phyloP scores from a whole-genome alignment of 37 sponge, comb jelly and placozoan species.

The Ianthella basta region DNA sequence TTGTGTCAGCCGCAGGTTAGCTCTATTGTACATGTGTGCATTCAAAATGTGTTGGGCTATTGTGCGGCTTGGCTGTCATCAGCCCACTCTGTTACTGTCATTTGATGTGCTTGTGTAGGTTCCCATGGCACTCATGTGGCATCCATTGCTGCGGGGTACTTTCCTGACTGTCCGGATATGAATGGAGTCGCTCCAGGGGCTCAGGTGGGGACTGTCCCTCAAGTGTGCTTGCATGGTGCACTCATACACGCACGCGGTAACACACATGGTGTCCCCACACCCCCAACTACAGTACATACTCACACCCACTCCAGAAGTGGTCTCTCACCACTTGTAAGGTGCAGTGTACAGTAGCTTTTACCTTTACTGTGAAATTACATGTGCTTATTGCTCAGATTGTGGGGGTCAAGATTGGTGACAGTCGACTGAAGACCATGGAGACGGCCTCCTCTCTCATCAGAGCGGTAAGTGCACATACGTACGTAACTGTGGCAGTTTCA shows the following conservation, averaged over 20 bases:
- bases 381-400: slow-evolving; percentile 39
- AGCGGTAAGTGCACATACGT: slow-evolving; percentile 68
- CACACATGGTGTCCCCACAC: too few species aligned
- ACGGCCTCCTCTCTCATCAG: slow-evolving; percentile 81
- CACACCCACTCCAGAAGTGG: too few species aligned
- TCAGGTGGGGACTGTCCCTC: slow-evolving; percentile 43
- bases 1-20: slow-evolving; percentile 84
- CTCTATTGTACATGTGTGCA: background rate
- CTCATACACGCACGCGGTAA: too few species aligned
- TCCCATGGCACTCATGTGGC: slow-evolving; percentile 99
- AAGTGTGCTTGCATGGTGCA: background rate
- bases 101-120: too few species aligned
- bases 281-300: too few species aligned
- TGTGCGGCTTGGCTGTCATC: background rate
- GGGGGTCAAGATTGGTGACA: slow-evolving; percentile 89
- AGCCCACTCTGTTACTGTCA: background rate
- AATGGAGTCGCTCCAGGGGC: slow-evolving; percentile 97
- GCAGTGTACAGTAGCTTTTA: too few species aligned
- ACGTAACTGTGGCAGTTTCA: too few species aligned
- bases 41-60: background rate
- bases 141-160: slow-evolving; percentile 83
- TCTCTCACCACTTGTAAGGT: too few species aligned
- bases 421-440: slow-evolving; percentile 88
- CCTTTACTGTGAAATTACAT: too few species aligned
- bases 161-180: slow-evolving; percentile 74